These are phyloP conservation scores for Apodemus speciosus DNA, from an alignment of 2,113 vertebrate genomes.

Conservation along the genomic window DNA sequence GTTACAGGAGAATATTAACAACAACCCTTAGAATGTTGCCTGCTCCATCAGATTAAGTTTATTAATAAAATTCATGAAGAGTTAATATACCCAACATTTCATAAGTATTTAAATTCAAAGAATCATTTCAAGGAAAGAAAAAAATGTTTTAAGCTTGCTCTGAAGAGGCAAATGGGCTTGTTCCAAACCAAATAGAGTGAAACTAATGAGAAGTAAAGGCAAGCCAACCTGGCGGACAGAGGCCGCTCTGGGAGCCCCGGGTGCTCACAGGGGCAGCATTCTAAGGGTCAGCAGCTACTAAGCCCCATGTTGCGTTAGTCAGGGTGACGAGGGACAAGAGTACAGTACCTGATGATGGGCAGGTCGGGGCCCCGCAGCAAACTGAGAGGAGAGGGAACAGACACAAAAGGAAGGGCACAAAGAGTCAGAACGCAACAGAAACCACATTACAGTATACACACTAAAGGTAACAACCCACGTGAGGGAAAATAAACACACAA, in stretches of 20 bases:
- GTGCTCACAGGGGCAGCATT: slow-evolving; percentile 49
- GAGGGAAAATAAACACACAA: slow-evolving; percentile 66
- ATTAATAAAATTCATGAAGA: not conserved
- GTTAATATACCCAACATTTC: not conserved
- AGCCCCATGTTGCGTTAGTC: slow-evolving; percentile 77
- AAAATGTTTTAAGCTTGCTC: not conserved
- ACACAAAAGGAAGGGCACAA: slow-evolving; percentile 94
- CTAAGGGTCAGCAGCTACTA: slow-evolving; percentile 75
- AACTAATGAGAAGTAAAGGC: not conserved
- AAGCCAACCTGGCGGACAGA: not conserved
- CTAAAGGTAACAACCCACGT: slow-evolving; percentile 83
- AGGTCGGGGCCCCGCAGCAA: slow-evolving; percentile 98
- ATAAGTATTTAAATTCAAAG: slow-evolving; percentile 21
- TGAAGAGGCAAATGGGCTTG: slow-evolving; percentile 3
- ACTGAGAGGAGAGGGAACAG: slow-evolving; percentile 93
- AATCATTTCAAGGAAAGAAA: not conserved
- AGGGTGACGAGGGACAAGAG: slow-evolving; percentile 80
- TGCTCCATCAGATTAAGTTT: not conserved
- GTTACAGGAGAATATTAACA: slow-evolving; percentile 42
- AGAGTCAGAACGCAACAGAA: slow-evolving; percentile 91
- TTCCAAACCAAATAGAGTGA: slow-evolving; percentile 35
- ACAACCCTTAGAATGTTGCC: slow-evolving; percentile 77
- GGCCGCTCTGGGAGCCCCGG: slow-evolving; percentile 28
- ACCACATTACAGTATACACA: slow-evolving; percentile 84
- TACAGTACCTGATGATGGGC: slow-evolving; percentile 99